Base-by-base conservation (phyloP, 1,140 invertebrate species). In the Bactericera cockerelli region DNA sequence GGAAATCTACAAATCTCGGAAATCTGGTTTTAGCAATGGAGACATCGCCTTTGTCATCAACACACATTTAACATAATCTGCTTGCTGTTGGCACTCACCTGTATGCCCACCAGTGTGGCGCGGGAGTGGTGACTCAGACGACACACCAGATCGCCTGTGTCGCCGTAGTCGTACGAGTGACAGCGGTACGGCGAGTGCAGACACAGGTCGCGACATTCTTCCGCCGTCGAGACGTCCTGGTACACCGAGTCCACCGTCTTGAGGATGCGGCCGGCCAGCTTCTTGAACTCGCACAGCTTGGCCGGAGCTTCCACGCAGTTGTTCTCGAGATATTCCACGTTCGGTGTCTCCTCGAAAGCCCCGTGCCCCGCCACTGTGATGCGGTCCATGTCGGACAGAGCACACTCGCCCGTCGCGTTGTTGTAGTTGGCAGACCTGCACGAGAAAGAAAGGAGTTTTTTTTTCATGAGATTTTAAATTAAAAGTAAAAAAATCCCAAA, bases 211-310 rank as follows among this genome's bases (percentile, higher is more conserved):
- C 88, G 80, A 70, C 87, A 90, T 73, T 90, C 89, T 60, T 90
- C 87, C 55, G 88, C 76, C 2, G 83, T 88, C 16, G 82, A 83
- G 1, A 93, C 84, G 65, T 92, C 88, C 74, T 91, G 87, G 68
- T 89, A 93, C 4, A 94, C 90, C 2, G 89, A 89, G 67, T 95
- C 91, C 1, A 94, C 91, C 0, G 92, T 94, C 72, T 95, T 94
- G 26, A 94, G 72, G 63, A 94, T 93, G 59, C 87, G 79, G 0
- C 89, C 89, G 26, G 78, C 80, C 64, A 93, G 76, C 65, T 89
- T 89, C 69, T 91, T 89, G 73, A 94, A 94, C 69, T 94, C 89
- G 72, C 92, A 95, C 39, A 94, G 74, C 71, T 90, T 90, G 14
- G 87, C 86, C 1, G 89, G 88, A 68, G 91, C 87, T 63, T 89